Conservation (phyloP, 2,113 vertebrate genomes). For the Sebastes schlegelii region DNA sequence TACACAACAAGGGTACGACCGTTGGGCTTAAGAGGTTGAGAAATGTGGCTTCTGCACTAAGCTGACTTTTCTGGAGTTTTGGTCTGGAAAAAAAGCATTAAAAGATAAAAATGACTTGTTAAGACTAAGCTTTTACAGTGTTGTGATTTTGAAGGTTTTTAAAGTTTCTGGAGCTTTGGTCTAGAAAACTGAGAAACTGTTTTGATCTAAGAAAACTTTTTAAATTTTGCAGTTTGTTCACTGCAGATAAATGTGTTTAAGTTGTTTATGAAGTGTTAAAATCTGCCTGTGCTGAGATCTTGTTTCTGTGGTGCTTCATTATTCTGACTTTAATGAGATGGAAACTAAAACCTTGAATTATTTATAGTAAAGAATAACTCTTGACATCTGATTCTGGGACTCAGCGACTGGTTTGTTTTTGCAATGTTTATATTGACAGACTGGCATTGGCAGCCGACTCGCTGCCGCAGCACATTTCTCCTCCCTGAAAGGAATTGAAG, state of each 20-base stretch:
- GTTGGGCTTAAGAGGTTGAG: no score
- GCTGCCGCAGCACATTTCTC: constrained; percentile 56
- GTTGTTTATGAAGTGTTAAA: no score
- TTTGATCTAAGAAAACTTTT: background rate
- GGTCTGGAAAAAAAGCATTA: no score
- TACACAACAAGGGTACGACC: no score
- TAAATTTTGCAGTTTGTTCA: background rate
- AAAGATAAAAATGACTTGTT: no score
- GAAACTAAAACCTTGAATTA: constrained; percentile 16
- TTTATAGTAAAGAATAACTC: constrained; percentile 45
- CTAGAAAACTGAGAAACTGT: background rate
- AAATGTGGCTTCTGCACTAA: no score
- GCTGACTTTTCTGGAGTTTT: no score
- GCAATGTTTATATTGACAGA: background rate
- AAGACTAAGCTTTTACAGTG: no score
- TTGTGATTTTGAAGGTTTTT: background rate
- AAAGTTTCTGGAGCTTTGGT: background rate
- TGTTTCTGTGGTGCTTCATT: background rate
- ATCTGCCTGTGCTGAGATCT: background rate
- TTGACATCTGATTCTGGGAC: constrained; percentile 33
- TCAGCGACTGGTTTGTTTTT: background rate
- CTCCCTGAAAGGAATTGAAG: constrained; percentile 59
- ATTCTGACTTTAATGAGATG: background rate
- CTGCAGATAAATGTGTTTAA: background rate
- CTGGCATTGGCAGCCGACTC: background rate